These are phyloP conservation scores for Pogonus chalceus DNA, from an alignment of 1,140 invertebrate species.

Conservation along the genomic window DNA sequence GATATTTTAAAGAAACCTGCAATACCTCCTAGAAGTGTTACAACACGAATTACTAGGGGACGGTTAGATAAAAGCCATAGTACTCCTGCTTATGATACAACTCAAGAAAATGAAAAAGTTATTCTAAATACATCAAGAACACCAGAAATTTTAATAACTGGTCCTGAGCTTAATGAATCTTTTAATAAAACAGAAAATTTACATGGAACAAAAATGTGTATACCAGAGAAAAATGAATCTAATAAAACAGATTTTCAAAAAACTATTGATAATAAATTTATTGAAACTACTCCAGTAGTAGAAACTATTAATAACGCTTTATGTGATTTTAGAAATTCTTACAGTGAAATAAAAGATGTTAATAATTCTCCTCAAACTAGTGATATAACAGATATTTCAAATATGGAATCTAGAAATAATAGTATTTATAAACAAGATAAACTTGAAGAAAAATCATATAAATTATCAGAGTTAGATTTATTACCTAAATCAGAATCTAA, in stretches of 20 bases:
- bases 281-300: slow-evolving; percentile 8
- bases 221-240: slow-evolving; percentile 22
- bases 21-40: slow-evolving; percentile 28
- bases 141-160: slow-evolving; percentile 25
- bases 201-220: slow-evolving; percentile 24
- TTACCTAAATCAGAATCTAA: slow-evolving; percentile 8
- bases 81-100: slow-evolving; percentile 63
- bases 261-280: slow-evolving; percentile 20
- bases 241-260: slow-evolving; percentile 11
- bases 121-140: slow-evolving; percentile 15
- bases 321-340: not conserved
- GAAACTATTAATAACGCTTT: not conserved
- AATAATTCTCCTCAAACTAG: not conserved
- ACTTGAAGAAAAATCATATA: slow-evolving; percentile 13
- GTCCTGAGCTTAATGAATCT: slow-evolving; percentile 27
- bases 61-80: slow-evolving; percentile 65
- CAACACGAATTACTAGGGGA: slow-evolving; percentile 35
- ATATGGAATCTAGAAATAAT: slow-evolving; percentile 10
- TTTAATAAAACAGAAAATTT: slow-evolving; percentile 28
- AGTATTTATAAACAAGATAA: slow-evolving; percentile 17
- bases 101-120: slow-evolving; percentile 29
- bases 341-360: not conserved
- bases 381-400: too few relatives aligned
- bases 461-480: not conserved
- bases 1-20: slow-evolving; percentile 26